Conservation (phyloP, 2,888 invertebrate genomes). For the Apotomis turbidana region DNA sequence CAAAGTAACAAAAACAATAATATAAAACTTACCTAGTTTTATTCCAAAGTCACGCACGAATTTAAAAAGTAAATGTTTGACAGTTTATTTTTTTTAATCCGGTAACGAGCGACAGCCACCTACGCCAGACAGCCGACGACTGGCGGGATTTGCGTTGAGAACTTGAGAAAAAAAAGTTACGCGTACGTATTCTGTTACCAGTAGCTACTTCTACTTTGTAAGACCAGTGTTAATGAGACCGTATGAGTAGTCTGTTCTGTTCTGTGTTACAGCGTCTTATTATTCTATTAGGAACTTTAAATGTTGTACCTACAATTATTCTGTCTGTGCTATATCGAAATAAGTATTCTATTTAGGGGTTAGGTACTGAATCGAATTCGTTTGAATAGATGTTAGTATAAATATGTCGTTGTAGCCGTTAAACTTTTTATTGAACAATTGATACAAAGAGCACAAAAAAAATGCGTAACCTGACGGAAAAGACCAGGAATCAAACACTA, state of each 20-base stretch:
- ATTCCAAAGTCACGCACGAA: constrained; percentile 15
- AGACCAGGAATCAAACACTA: too few relatives aligned
- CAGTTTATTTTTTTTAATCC: constrained; percentile 33
- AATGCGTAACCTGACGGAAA: too few relatives aligned
- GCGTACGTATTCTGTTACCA: not conserved
- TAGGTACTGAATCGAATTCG: too few relatives aligned
- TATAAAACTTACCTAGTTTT: constrained; percentile 32
- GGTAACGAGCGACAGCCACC: constrained; percentile 14
- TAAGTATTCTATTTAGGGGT: too few relatives aligned
- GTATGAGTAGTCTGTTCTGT: not conserved
- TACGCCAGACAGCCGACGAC: constrained; percentile 25
- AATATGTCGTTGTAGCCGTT: too few relatives aligned
- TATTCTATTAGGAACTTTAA: too few relatives aligned
- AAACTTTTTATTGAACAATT: too few relatives aligned
- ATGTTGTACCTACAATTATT: too few relatives aligned
- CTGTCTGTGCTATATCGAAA: too few relatives aligned
- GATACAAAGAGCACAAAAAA: too few relatives aligned
- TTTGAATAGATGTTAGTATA: too few relatives aligned
- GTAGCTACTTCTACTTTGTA: not conserved
- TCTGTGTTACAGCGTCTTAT: too few relatives aligned
- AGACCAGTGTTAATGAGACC: constrained; percentile 3
- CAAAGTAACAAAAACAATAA: not conserved
- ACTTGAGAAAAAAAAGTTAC: constrained; percentile 31
- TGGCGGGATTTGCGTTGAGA: constrained; percentile 23
- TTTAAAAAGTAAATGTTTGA: constrained; percentile 15